Base-by-base conservation (phyloP, 2,113 vertebrate genomes). In the cattle (Bos taurus) region DNA sequence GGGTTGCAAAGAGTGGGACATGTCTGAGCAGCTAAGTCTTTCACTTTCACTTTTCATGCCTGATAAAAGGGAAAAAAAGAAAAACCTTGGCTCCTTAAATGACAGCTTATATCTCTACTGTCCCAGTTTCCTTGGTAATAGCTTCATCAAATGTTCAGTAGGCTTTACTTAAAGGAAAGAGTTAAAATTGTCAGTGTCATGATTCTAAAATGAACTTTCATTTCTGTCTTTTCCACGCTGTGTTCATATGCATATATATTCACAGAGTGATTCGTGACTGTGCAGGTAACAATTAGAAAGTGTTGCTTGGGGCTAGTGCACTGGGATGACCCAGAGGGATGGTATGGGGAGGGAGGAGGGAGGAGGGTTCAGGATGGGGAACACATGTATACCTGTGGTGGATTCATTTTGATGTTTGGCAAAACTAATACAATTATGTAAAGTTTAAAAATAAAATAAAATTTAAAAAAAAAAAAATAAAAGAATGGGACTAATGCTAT, bases 401-500 rank as follows among this genome's bases (percentile, higher is more conserved):
- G n/a, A n/a, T n/a, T n/a, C n/a, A n/a, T n/a, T n/a, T n/a, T n/a
- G n/a, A n/a, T n/a, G n/a, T n/a, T n/a, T n/a, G n/a, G n/a, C n/a
- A n/a, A n/a, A n/a, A n/a, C n/a, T n/a, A n/a, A n/a, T n/a, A n/a
- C n/a, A n/a, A n/a, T n/a, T n/a, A n/a, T n/a, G n/a, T n/a, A n/a
- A n/a, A n/a, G n/a, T n/a, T n/a, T n/a, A n/a, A n/a, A n/a, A n/a
- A n/a, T n/a, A n/a, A n/a, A n/a, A n/a, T n/a, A n/a, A n/a, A n/a
- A n/a, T n/a, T n/a, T n/a, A n/a, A n/a, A n/a, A n/a, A n/a, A n/a
- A n/a, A n/a, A n/a, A n/a, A n/a, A 96, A 83, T 97, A 87, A 93
- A 97, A 92, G 48, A 94, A 60, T 87, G 57, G 10, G 62, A 93
- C 92, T 87, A 91, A 54, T 91, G 25, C 90, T 89, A 88, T 86